phyloP scores from a whole-genome alignment of 2,113 vertebrate genomes.

The Pangasianodon hypophthalmus region DNA sequence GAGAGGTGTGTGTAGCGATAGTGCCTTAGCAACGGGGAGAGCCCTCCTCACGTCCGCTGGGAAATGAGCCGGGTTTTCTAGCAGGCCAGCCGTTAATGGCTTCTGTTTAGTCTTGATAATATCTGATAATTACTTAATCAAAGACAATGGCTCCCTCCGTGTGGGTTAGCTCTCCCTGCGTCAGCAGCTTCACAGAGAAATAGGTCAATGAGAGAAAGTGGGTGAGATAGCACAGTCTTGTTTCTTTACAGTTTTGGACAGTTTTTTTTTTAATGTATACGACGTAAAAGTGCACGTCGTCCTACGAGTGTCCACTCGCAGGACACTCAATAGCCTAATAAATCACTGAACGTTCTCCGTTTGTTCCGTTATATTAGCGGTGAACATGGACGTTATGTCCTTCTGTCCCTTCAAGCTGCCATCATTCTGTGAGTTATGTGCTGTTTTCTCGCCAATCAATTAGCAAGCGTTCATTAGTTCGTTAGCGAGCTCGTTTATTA shows the following conservation, averaged over 20 bases:
- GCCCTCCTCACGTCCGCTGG: constrained; percentile 27
- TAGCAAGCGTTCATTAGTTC: constrained; percentile 75
- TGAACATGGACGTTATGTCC: constrained; percentile 72
- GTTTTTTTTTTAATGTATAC: not conserved
- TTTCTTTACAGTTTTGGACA: not conserved
- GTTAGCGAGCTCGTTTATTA: constrained; percentile 73
- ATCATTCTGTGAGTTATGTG: constrained; percentile 72
- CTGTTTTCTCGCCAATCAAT: constrained; percentile 78
- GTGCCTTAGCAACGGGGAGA: constrained; percentile 64
- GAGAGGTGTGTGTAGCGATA: constrained; percentile 64
- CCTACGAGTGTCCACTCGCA: not conserved
- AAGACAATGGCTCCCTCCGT: constrained; percentile 66
- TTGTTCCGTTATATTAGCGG: constrained; percentile 36
- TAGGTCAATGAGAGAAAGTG: constrained; percentile 65
- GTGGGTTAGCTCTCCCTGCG: constrained; percentile 54
- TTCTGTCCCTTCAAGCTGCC: constrained; percentile 62
- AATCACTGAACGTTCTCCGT: not conserved
- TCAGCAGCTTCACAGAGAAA: constrained; percentile 62
- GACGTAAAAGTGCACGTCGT: not conserved
- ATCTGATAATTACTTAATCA: constrained; percentile 78
- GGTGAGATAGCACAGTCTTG: not conserved
- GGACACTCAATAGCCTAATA: not conserved
- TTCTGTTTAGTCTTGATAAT: constrained; percentile 79
- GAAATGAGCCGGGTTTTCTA: constrained; percentile 56
- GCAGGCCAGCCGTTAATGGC: constrained; percentile 71